Base-by-base conservation (phyloP, 1,140 invertebrate genomes). In the Zaprionus ghesquierei region DNA sequence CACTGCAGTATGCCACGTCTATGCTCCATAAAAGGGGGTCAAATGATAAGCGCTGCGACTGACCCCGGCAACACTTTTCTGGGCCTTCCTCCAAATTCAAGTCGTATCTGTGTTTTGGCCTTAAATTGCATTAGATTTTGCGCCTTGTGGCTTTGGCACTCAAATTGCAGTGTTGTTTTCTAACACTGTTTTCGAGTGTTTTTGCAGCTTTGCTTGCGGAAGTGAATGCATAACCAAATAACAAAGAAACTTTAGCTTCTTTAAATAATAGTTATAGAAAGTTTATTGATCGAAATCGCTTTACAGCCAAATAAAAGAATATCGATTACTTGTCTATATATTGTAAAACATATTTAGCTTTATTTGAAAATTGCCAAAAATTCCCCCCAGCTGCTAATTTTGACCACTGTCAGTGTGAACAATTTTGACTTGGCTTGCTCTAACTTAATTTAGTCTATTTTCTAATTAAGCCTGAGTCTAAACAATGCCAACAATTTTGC, bases 101-200 rank as follows among this genome's bases (percentile, higher is more conserved):
- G 27, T 61, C 20, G 8, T 46, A 46, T 46, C 18, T 49, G 27
- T n/a, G 18, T 33, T 55, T 59, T 27, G 62, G 27, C 35, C 53
- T 66, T 46, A 54, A 72, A 72, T 59, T 72, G 54, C 69, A 72
- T 66, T 66, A 53, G 46, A 23, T 49, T 69, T 62, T 61, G 6
- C 8, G 15, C 20, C 15, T 35, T 63, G n/a, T 70, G 27, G 31
- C n/a, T 20, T 23, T 41, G 22, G 33, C 54, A 58, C 58, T 60
- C 54, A 53, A 59, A 65, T 56, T 58, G 58, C 49, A 69, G 18
- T 46, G 15, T 22, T 62, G 31, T 62, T 51, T 51, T 62, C n/a
- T 49, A 62, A 63, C 49, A 63, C 31, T 12, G 31, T 23, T 63
- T 38, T 15, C 20, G 15, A 23, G 31, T 12, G 6, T 38, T 23